Evolutionary conservation across 2,113 vertebrate species (phyloP).

Genomic region (Penelope pileata): DNA sequence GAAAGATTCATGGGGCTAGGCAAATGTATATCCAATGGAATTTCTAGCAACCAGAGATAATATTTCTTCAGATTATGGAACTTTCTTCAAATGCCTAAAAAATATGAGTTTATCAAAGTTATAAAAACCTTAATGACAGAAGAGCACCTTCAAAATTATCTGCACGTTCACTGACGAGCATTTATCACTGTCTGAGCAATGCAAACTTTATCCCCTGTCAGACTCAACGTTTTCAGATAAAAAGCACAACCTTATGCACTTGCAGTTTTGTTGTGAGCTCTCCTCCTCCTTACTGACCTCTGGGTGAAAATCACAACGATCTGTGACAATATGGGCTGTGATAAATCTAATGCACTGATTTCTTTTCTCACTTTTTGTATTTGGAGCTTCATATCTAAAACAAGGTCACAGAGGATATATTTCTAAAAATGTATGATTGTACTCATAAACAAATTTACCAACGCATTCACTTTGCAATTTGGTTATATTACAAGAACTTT

Average conservation of each 20-base stretch:
- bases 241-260: background rate
- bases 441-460: background rate
- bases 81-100: conserved; percentile 33
- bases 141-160: conserved; percentile 32
- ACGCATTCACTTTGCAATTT: background rate
- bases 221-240: background rate
- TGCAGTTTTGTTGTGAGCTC: background rate
- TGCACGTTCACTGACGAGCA: background rate
- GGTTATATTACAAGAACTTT: background rate
- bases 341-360: background rate
- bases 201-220: background rate
- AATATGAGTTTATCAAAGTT: background rate
- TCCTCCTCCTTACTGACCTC: background rate
- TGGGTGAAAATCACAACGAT: background rate
- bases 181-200: conserved; percentile 60
- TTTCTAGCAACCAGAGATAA: conserved; percentile 34
- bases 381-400: background rate
- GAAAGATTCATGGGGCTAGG: background rate
- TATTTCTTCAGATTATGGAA: conserved; percentile 33
- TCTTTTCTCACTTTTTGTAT: background rate
- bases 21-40: background rate
- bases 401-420: background rate
- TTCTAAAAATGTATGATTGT: background rate
- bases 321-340: background rate
- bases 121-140: conserved; percentile 54